Conservation (phyloP, 30 jellyfish, hydroid and myxozoan genomes). For the Nemopilema nomurai region DNA sequence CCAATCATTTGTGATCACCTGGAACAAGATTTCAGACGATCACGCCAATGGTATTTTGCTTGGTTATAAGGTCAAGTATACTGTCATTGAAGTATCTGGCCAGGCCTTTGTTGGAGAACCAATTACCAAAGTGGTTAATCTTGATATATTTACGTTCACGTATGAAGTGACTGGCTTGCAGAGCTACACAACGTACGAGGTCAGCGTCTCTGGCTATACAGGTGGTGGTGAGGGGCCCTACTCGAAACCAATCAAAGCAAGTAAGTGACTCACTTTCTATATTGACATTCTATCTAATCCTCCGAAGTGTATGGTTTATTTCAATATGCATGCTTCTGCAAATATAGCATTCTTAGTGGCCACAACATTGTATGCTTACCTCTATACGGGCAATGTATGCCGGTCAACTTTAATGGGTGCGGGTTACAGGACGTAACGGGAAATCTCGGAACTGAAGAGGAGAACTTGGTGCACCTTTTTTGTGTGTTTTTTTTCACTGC, state of each 20-base stretch:
- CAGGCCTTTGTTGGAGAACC: conserved; percentile 15
- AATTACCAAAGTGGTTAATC: conserved; percentile 4
- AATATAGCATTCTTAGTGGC: too few species aligned
- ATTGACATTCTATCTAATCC: background rate
- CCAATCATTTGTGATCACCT: conserved; percentile 9
- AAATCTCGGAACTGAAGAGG: too few species aligned
- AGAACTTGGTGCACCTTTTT: too few species aligned
- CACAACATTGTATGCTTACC: too few species aligned
- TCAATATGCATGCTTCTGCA: too few species aligned
- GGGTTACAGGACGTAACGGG: too few species aligned
- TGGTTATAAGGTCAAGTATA: conserved; percentile 58
- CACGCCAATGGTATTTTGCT: conserved; percentile 54
- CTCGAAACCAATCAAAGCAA: conserved; percentile 41
- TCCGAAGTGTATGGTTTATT: too few species aligned
- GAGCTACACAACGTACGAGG: conserved; percentile 43
- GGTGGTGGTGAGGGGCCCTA: conserved; percentile 65
- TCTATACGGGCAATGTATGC: too few species aligned
- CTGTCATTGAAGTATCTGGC: conserved; percentile 15
- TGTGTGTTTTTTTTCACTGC: too few species aligned
- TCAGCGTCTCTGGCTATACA: conserved; percentile 61
- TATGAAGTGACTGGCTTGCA: conserved; percentile 44
- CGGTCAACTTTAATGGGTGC: too few species aligned
- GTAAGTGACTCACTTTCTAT: conserved; percentile 17
- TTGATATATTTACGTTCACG: conserved; percentile 52
- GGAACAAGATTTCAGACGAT: conserved; percentile 50